phyloP scores from a whole-genome alignment of 2,113 vertebrate genomes.

The Nestor notabilis region DNA sequence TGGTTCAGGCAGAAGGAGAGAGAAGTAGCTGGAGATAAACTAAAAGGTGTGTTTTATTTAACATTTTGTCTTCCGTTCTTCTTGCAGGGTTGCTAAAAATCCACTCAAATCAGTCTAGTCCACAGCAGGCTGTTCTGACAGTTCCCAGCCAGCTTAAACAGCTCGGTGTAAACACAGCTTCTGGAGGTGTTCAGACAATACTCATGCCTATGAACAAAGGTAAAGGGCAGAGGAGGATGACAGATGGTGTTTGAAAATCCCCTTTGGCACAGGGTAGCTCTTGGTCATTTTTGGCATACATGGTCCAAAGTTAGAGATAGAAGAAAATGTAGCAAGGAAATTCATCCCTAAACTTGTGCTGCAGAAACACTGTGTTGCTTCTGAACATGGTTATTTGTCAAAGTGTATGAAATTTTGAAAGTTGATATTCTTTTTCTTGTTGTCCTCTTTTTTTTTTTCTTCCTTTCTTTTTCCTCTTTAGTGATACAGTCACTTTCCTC shows the following conservation, averaged over 20 bases:
- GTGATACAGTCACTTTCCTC: conserved; percentile 79
- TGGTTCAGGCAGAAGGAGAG: conserved; percentile 1
- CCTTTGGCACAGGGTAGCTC: conserved; percentile 42
- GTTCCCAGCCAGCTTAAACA: conserved; percentile 95
- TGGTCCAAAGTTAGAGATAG: not conserved
- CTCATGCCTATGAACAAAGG: conserved; percentile 95
- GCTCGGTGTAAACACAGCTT: conserved; percentile 82
- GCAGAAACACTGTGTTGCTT: conserved; percentile 3
- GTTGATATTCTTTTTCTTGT: conserved; percentile 1
- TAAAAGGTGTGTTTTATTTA: conserved; percentile 52
- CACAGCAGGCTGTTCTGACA: conserved; percentile 91
- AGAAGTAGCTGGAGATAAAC: conserved; percentile 41
- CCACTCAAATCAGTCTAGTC: conserved; percentile 86
- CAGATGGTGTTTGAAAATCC: conserved; percentile 52
- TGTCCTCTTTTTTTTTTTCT: not conserved
- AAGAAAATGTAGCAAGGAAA: conserved; percentile 30
- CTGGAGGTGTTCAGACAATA: conserved; percentile 88
- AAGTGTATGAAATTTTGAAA: not conserved
- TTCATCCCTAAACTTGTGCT: conserved; percentile 31
- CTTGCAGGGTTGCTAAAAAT: conserved; percentile 91
- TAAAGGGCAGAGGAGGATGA: conserved; percentile 62
- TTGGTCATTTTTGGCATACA: conserved; percentile 6
- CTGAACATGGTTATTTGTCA: not conserved
- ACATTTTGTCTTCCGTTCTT: conserved; percentile 61
- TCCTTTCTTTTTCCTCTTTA: not conserved